A percentile compares a stretch with the other conserved stretches of the same genome.
phyloP scores from a whole-genome alignment of 2,888 invertebrate species.

The Volucella inflata region DNA sequence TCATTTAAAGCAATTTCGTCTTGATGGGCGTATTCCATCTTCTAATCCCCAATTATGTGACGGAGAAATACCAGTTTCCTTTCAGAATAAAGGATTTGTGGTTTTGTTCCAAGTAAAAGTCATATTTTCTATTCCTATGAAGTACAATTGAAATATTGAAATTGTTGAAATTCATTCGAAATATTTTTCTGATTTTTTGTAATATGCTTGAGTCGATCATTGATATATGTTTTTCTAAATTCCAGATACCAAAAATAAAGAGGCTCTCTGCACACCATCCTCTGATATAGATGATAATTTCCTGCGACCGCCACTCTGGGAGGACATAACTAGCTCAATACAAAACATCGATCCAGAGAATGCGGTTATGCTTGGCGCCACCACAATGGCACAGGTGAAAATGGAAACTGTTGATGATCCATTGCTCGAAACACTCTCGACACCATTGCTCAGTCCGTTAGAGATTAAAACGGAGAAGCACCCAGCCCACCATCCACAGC shows the following conservation, averaged over 20 bases:
- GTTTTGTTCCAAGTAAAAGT: too few relatives aligned
- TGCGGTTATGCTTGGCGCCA: conserved; percentile 91
- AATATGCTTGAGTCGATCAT: too few relatives aligned
- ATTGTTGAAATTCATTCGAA: too few relatives aligned
- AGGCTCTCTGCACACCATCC: conserved; percentile 81
- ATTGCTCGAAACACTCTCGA: conserved; percentile 86
- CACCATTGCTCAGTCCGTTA: conserved; percentile 90
- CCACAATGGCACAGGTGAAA: conserved; percentile 87
- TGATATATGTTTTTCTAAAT: background rate
- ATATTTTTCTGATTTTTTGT: too few relatives aligned
- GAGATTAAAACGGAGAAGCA: conserved; percentile 91
- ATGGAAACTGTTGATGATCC: conserved; percentile 90
- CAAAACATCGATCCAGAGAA: conserved; percentile 95
- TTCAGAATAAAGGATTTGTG: too few relatives aligned
- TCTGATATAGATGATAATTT: conserved; percentile 90
- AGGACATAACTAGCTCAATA: conserved; percentile 95
- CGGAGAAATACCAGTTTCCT: too few relatives aligned
- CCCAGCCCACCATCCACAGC: conserved; percentile 81
- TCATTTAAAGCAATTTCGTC: too few relatives aligned
- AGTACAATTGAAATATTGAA: background rate
- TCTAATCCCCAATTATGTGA: too few relatives aligned
- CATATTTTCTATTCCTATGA: background rate
- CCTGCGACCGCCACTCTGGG: conserved; percentile 94
- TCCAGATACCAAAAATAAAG: conserved; percentile 83
- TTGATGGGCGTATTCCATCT: too few relatives aligned